Base-by-base conservation (phyloP, 2,797 vertebrate genomes). In the Carcharodon carcharias region DNA sequence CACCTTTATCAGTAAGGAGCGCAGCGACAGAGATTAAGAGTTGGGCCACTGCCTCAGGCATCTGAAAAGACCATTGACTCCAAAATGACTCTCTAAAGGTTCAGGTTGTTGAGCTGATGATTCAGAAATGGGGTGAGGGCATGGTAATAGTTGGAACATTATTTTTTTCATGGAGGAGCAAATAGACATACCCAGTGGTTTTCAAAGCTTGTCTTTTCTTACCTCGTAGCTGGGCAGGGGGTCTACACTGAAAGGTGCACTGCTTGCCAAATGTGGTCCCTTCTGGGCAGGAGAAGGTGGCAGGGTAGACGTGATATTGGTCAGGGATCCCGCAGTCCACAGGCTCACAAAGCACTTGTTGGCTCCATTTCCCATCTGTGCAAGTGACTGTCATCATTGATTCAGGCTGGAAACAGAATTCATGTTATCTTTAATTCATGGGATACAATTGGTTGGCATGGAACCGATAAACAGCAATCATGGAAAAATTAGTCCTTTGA, bases 281-380 rank as follows among this genome's bases (percentile, higher is more conserved):
- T 96, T 99, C 98, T 0, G 98, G 98, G 97, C 99, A 99, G 96
- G 98, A 97, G 97, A 99, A 99, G 85, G 98, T 97, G 96, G 99
- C 99, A 0, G 99, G 99, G 35, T 99, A 98, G 93, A 99, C 98
- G 0, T 99, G 99, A 96, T 99, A 99, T 96, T 99, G 99, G 97
- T 99, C 99, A 0, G 99, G 99, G 80, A 99, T 82, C 45, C 99
- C 98, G 0, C 99, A 99, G 97, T 99, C 99, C 96, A 99, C 98
- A 0, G 99, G 99, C 96, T 99, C 99, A 2, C 99, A 99, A 0
- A 98, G 98, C 67, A 99, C 98, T 97, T 99, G 98, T 96, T 99
- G 99, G 97, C 98, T 99, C 99, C 99, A 99, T 96, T 99, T 99
- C 96, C 99, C 99, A 91, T 99, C 99, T 0, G 97, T 97, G 96